These are phyloP conservation scores for Geotrypetes seraphini DNA, from an alignment of 2,797 vertebrate genomes.

Conservation along the genomic window DNA sequence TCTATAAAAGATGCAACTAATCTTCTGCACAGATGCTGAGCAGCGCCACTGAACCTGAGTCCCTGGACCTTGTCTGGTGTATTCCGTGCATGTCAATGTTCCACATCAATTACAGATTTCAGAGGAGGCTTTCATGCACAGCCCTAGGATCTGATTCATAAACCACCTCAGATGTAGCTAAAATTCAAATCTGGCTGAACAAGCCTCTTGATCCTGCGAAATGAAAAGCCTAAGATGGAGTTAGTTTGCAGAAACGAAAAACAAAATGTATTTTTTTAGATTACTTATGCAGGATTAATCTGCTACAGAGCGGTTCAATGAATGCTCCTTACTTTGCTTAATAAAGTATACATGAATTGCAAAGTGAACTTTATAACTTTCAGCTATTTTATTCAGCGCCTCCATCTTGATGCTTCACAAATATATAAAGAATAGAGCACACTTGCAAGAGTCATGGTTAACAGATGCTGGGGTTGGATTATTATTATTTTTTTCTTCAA, in stretches of 20 bases:
- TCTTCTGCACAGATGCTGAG: constrained; percentile 57
- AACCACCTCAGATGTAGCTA: constrained; percentile 58
- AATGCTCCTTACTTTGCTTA: constrained; percentile 60
- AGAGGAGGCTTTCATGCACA: constrained; percentile 61
- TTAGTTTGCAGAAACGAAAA: constrained; percentile 68
- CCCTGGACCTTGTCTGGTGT: constrained; percentile 55
- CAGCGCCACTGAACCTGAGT: constrained; percentile 46
- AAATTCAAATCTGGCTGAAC: constrained; percentile 67
- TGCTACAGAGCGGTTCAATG: constrained; percentile 50
- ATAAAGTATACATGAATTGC: constrained; percentile 65
- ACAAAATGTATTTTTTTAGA: constrained; percentile 65
- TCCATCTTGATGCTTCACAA: constrained; percentile 36
- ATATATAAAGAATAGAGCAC: constrained; percentile 26
- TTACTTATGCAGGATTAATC: constrained; percentile 73
- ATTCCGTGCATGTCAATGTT: constrained; percentile 60
- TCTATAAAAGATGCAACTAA: constrained; percentile 56
- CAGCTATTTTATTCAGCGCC: too few relatives aligned
- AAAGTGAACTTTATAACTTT: constrained; percentile 50
- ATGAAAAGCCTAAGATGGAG: constrained; percentile 68
- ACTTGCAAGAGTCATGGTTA: constrained; percentile 38
- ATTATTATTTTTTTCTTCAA: constrained; percentile 35
- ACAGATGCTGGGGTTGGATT: constrained; percentile 36
- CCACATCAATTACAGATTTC: constrained; percentile 65
- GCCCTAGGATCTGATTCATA: constrained; percentile 56
- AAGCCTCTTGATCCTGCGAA: constrained; percentile 74